Conservation (phyloP, 2,797 vertebrate species). For the Apogon hyalosoma region DNA sequence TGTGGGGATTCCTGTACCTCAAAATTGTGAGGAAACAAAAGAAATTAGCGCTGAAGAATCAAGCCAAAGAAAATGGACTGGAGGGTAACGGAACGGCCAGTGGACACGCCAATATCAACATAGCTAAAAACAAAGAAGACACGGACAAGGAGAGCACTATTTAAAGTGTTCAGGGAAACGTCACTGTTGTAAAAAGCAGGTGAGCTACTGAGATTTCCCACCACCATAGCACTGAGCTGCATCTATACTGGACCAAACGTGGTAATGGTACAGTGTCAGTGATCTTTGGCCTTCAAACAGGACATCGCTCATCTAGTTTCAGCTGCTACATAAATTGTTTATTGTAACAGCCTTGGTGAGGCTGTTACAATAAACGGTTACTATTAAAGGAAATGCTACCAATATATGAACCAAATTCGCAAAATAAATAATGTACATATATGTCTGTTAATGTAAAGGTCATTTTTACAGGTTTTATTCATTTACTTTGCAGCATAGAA, state of each 20-base stretch:
- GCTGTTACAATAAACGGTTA: not conserved
- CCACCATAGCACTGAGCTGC: constrained; percentile 15
- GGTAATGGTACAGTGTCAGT: constrained; percentile 47
- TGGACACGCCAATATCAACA: constrained; percentile 56
- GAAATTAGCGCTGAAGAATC: constrained; percentile 67
- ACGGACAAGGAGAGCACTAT: constrained; percentile 79
- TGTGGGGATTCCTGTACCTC: constrained; percentile 73
- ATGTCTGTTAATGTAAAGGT: not conserved
- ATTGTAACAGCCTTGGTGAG: not conserved
- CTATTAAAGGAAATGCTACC: not conserved
- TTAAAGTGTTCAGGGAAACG: constrained; percentile 39
- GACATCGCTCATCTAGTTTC: constrained; percentile 1
- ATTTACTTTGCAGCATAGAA: not conserved
- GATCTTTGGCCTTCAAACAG: constrained; percentile 23
- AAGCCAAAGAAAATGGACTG: constrained; percentile 63
- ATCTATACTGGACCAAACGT: constrained; percentile 42
- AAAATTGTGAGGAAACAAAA: constrained; percentile 75
- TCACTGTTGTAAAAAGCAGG: not conserved
- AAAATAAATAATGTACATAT: too few species aligned
- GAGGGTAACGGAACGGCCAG: constrained; percentile 51
- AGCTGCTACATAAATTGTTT: not conserved
- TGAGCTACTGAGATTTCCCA: not conserved
- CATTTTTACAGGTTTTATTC: not conserved
- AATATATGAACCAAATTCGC: not conserved
- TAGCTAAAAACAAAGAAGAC: constrained; percentile 66